A percentile compares a stretch with the other conserved stretches of the same genome.
These are phyloP conservation scores for Pitta sordida DNA, from an alignment of 2,113 vertebrate genomes.

Conservation along the genomic window DNA sequence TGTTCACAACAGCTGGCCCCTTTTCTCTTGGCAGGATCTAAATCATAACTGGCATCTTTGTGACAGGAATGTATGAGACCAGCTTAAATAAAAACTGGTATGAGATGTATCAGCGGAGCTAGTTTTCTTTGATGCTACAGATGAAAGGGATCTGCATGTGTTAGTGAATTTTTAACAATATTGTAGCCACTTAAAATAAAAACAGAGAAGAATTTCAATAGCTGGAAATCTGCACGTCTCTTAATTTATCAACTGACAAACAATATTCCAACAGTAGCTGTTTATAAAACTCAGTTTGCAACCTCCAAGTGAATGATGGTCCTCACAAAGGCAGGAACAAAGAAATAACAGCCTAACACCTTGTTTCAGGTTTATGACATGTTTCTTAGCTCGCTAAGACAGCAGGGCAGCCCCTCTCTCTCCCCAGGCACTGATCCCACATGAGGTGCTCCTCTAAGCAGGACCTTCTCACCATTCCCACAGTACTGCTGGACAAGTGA, in stretches of 20 bases:
- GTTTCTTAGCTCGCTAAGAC: background rate
- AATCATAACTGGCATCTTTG: background rate
- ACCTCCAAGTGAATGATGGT: background rate
- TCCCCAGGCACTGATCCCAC: background rate
- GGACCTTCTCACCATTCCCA: background rate
- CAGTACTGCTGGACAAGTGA: background rate
- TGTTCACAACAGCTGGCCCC: background rate
- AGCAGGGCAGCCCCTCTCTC: background rate
- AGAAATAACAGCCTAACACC: background rate
- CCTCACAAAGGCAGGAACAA: background rate
- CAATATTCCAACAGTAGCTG: background rate
- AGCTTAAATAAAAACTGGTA: background rate
- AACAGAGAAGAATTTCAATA: background rate
- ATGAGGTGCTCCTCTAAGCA: background rate
- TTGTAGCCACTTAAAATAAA: background rate
- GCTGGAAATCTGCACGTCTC: background rate
- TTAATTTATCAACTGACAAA: background rate
- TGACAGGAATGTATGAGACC: background rate
- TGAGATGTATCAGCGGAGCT: background rate
- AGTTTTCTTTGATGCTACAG: constrained; percentile 1
- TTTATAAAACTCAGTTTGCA: background rate
- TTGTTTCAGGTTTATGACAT: background rate
- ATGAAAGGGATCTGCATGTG: background rate
- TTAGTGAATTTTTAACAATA: background rate
- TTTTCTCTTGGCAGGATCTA: background rate